Base-by-base conservation (phyloP, 2,888 invertebrate genomes). In the Ecliptopera silaceata region DNA sequence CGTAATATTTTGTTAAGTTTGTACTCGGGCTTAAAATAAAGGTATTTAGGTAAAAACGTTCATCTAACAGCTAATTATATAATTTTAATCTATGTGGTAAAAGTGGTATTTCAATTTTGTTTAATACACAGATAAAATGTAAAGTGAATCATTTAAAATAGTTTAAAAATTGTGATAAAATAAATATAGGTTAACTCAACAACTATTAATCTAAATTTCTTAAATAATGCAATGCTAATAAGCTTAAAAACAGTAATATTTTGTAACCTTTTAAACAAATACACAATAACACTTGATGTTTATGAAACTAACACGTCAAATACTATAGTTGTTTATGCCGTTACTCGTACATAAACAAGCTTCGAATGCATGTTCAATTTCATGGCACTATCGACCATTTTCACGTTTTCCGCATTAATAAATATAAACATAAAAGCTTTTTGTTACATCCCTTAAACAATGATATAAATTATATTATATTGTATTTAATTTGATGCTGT, bases 321-420 rank as follows among this genome's bases (percentile, higher is more conserved):
- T 29, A 18, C 2, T 18, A 32, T 41, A 20, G 12, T 26, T 38
- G 11, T 15, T 44, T 36, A n/a, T 36, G 8, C 3, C 10, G 17
- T 18, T 31, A 42, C n/a, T n/a, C n/a, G n/a, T n/a, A n/a, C 11
- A 31, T 12, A 39, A 43, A 44, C 43, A 48, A 32, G 49, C 36
- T 38, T 55, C 22, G 34, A 6, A 20, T 61, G 69, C 61, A 69
- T 62, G 65, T n/a, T n/a, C 43, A 54, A 62, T 56, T 56, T 59
- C 64, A 64, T 54, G 38, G 34, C 63, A 60, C 56, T 45, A 42
- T 61, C 53, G 46, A 48, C 44, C 63, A 63, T 50, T 44, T 36
- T 52, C 59, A 59, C 56, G 46, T 36, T 43, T 20, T 46, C 12
- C 38, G 18, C 10, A 26, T 31, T 5, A n/a, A n/a, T n/a, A 31